Evolutionary conservation across 2,113 vertebrate species (phyloP), one percentile per base, ranked within the genome.

Genomic region (Plecotus auritus): DNA sequence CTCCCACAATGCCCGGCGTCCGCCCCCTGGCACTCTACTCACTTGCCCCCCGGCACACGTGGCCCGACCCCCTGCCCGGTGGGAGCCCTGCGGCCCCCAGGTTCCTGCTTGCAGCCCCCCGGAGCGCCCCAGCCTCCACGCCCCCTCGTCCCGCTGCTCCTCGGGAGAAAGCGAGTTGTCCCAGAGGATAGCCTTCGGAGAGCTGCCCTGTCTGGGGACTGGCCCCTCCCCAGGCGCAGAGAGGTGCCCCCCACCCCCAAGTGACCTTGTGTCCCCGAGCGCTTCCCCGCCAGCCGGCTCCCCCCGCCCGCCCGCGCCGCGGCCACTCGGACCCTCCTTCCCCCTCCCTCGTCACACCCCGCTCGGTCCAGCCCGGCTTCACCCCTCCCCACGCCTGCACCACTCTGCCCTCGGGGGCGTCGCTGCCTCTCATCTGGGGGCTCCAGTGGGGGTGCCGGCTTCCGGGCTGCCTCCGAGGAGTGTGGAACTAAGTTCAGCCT

Each of bases 401-500:
- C 89, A 45, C 81, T 82, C 74, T 77, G 91, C 84, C 84, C 83
- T 80, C 83, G 64, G 91, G 81, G 95, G 91, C 73, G 37, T 88
- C 59, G 70, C 81, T 82, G 74, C 67, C 20, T 72, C 64, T 59
- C 23, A n/a, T 11, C 20, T 37, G 35, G 80, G 92, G 94, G 91
- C 85, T 72, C 59, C 54, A 28, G 32, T 26, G 32, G 91, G 86
- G 85, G 92, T 82, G 67, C 73, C n/a, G 42, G 94, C 91, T 96
- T 95, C 87, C 95, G 95, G 97, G 96, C 96, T 82, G 88, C 78
- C 94, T 90, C 92, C 54, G 82, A 88, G 90, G 94, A 96, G 97
- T 85, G 95, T 93, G 94, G 94, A 97, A 97, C 95, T 97, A 97
- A 97, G 97, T 97, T 97, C 81, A 96, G 95, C 93, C 73, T 49